phyloP scores from a whole-genome alignment of 2,797 vertebrate genomes.

The Gymnocypris eckloni region DNA sequence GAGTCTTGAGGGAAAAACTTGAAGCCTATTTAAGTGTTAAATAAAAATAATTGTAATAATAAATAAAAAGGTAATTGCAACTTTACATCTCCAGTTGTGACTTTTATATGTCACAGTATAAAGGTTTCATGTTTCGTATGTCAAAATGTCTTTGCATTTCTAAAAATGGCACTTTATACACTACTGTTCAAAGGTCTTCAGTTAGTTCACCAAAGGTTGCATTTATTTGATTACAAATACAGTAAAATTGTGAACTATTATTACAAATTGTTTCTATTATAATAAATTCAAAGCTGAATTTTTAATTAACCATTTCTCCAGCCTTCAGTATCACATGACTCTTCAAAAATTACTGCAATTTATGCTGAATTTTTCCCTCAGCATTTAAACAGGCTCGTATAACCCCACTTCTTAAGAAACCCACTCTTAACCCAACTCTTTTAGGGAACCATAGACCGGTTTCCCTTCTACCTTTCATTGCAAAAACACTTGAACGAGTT shows the following conservation, averaged over 20 bases:
- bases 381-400: too few species aligned
- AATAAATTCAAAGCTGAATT: background rate
- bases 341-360: background rate
- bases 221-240: background rate
- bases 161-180: background rate
- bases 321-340: background rate
- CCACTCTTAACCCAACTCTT: too few species aligned
- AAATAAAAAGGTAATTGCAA: background rate
- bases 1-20: too few species aligned
- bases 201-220: background rate
- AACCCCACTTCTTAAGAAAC: too few species aligned
- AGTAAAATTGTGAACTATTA: background rate
- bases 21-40: too few species aligned
- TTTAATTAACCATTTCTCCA: background rate
- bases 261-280: background rate
- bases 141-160: background rate
- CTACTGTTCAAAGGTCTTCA: background rate
- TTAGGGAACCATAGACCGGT: too few species aligned
- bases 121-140: background rate
- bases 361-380: too few species aligned
- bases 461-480: too few species aligned
- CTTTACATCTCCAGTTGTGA: background rate
- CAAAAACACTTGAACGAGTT: too few species aligned
- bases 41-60: too few species aligned
- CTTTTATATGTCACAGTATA: background rate